Conservation (phyloP, 2,113 vertebrate genomes). For the Austrofundulus limnaeus region DNA sequence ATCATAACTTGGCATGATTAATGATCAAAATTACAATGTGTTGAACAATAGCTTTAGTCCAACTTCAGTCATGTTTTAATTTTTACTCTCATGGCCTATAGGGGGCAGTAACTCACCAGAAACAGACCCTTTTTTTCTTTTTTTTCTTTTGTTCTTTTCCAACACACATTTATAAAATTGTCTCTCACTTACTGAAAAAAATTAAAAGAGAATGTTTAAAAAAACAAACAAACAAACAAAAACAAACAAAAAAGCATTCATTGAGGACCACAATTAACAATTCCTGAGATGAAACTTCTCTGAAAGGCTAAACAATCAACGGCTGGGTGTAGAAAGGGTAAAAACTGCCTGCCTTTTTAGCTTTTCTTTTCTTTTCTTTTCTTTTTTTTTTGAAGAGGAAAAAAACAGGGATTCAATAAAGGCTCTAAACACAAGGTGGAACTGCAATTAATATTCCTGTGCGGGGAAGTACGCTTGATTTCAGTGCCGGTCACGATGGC, state of each 20-base stretch:
- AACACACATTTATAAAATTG: constrained; percentile 6
- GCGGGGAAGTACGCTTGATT: constrained; percentile 47
- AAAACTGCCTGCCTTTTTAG: constrained; percentile 45
- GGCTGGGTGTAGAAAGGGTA: constrained; percentile 33
- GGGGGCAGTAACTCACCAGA: constrained; percentile 74
- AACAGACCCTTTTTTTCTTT: too few relatives aligned
- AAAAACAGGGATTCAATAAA: constrained; percentile 38
- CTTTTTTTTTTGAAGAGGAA: constrained; percentile 6
- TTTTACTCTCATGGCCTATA: constrained; percentile 45
- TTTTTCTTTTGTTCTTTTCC: neutral
- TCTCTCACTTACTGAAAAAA: constrained; percentile 30
- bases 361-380: too few relatives aligned
- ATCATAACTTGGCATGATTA: too few relatives aligned
- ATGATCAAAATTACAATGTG: too few relatives aligned
- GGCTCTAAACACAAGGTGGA: constrained; percentile 45
- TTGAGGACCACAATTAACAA: constrained; percentile 62
- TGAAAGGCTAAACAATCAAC: constrained; percentile 53
- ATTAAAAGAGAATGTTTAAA: neutral
- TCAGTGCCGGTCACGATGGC: constrained; percentile 56
- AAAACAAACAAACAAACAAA: neutral
- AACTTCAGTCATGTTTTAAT: constrained; percentile 3
- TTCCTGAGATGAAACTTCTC: constrained; percentile 45
- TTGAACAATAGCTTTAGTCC: neutral
- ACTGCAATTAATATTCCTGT: constrained; percentile 68
- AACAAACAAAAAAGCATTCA: constrained; percentile 8